Base-by-base conservation (phyloP, 2,797 vertebrate genomes). In the Stomatorhinus walkeri region DNA sequence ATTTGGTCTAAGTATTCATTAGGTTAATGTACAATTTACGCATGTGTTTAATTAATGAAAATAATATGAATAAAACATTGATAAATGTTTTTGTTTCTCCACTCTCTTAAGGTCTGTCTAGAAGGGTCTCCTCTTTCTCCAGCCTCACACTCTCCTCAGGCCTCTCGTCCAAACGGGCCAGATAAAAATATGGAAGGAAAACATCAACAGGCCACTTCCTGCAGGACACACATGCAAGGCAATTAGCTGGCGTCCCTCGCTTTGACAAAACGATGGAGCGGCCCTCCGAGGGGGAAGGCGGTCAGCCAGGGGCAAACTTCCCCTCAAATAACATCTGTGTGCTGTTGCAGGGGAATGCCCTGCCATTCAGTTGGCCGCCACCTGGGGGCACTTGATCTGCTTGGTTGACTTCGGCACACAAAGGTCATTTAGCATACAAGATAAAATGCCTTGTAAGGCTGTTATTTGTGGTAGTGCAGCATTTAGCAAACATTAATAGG, bases 161-260 rank as follows among this genome's bases (percentile, higher is more conserved):
- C 40, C 19, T 81, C 19, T 46, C 14, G 19, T 46, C 24, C 72
- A 79, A 40, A 16, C 40, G 28, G 10, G 4, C 2, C n/a, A 81
- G 76, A 81, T n/a, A 46, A 46, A 22, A 46, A 19, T 9, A 46
- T 46, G 43, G 43, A 81, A 81, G 43, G n/a, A 81, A 81, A 46
- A 81, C 46, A 81, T 81, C 76, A 81, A 81, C 76, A 81, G 76
- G 3, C 36, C 16, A n/a, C 40, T 81, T 81, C 76, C 76, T 81
- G 76, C 76, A 46, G 14, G 43, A 81, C 40, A 81, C 14, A 81
- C 43, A 81, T 32, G 64, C 64, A 32, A 72, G 64, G 64, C 64
- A 32, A 72, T 72, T 72, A 36, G 28, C 64, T 68, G 64, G 28
- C 24, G 0, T 68, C 64, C 64, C 64, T 68, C 12, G 12, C 10